Evolutionary conservation across 37 sponge, comb jelly and placozoan genomes (phyloP).

Genomic region (Spongilla lacustris): DNA sequence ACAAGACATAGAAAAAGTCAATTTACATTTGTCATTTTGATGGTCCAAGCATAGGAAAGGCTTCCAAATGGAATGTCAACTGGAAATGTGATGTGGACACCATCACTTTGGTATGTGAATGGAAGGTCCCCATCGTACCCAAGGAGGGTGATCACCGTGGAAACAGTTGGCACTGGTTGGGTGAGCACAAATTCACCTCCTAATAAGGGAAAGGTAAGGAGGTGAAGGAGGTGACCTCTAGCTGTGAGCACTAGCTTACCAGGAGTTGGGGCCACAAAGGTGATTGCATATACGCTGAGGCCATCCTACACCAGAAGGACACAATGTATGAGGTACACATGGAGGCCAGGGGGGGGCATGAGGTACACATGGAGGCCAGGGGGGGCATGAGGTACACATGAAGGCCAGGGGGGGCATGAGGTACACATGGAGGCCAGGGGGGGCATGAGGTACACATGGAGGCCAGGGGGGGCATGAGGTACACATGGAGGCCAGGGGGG

Average conservation of each 20-base stretch:
- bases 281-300: constrained; percentile 71
- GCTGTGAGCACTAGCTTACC: constrained; percentile 6
- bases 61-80: constrained; percentile 9
- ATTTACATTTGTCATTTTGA: constrained; percentile 32
- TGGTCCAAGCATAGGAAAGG: constrained; percentile 43
- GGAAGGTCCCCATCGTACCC: constrained; percentile 17
- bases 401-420: too few species aligned
- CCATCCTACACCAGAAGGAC: constrained; percentile 18
- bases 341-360: too few species aligned
- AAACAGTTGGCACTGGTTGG: neutral
- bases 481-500: too few species aligned
- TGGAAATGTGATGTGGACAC: constrained; percentile 45
- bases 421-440: too few species aligned
- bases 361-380: too few species aligned
- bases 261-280: constrained; percentile 51
- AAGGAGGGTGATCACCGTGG: constrained; percentile 36
- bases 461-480: too few species aligned
- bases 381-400: neutral
- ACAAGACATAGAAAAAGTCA: neutral
- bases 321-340: neutral
- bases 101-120: constrained; percentile 3
- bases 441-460: too few species aligned
- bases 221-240: neutral
- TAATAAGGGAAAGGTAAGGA: neutral
- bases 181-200: constrained; percentile 30